Conservation (phyloP, 2,797 vertebrate species). For the Sylvia borin region DNA sequence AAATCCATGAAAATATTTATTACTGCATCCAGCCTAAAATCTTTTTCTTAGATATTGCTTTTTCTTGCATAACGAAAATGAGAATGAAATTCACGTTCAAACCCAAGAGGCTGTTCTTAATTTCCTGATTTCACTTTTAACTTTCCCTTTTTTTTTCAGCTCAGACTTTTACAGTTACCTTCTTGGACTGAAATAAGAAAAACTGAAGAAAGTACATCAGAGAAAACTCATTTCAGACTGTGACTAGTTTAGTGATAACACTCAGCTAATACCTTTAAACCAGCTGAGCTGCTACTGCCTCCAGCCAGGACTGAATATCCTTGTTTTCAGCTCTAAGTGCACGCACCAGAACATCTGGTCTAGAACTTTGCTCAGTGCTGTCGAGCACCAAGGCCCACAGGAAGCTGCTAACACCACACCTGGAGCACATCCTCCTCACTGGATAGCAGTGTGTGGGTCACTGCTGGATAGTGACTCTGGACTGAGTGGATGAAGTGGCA, state of each 20-base stretch:
- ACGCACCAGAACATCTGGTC: not conserved
- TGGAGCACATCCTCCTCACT: not conserved
- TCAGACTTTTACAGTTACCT: not conserved
- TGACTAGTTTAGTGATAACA: not conserved
- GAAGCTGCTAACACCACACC: not conserved
- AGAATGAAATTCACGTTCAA: not conserved
- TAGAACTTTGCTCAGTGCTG: not conserved
- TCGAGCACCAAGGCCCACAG: not conserved
- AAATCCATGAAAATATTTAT: not conserved
- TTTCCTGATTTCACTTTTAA: not conserved
- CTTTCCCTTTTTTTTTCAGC: not conserved
- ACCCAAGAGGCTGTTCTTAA: not conserved
- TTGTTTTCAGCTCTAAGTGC: not conserved
- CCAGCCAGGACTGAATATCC: fast-evolving
- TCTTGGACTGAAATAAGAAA: not conserved
- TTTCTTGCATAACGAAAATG: not conserved
- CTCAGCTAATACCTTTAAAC: not conserved
- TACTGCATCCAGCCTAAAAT: not conserved
- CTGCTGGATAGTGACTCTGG: not conserved
- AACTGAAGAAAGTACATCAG: not conserved
- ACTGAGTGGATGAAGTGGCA: not conserved
- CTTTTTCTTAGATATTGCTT: not conserved
- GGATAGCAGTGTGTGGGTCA: not conserved
- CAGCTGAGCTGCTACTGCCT: not conserved
- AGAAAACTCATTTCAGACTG: not conserved